Evolutionary conservation across 2,797 vertebrate genomes (phyloP), one percentile per base, ranked within the genome.

Genomic region (Enteromius radiatus): DNA sequence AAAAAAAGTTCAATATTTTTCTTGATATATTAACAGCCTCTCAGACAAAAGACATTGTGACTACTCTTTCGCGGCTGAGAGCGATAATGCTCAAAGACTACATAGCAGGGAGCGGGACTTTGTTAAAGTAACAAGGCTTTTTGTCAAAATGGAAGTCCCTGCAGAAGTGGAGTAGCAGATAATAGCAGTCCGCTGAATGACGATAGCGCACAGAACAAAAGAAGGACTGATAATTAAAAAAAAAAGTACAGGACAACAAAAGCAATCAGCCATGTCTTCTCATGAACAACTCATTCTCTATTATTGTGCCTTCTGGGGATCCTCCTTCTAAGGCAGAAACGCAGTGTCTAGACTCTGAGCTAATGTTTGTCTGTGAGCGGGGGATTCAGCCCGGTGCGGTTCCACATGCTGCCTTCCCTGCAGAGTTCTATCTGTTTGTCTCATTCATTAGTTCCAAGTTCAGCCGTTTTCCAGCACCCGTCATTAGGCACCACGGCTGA

Each of bases 341-440:
- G 64, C 69, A 70, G 54, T 8, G 85, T 86, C 87, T 85, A 84
- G 81, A 81, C 85, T 83, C 52, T 56, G 43, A 73, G 77, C 81
- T 80, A 81, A 86, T 84, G 76, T 86, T 83, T 86, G 83, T 86
- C 82, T 80, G 49, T 59, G 71, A 76, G 56, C 36, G 33, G 64
- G 68, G 69, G 81, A 85, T 78, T 71, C 68, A 81, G 70, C 59
- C 76, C 31, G 19, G 26, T 81, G 28, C 9, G 21, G 41, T 63
- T 52, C 76, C 65, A 78, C 64, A 38, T 28, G 41, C 74, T 80
- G 76, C 64, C 19, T 78, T 78, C 80, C 75, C 81, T 78, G 41
- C 52, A 84, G 73, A 81, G 52, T 59, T 81, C 31, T 43, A 47
- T 47, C 59, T 56, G 77, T 80, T 65, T 86, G 36, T 71, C 41